A percentile compares a stretch with the other conserved stretches of the same genome.
Evolutionary conservation across 2,888 invertebrate genomes (phyloP).

Genomic region (Actias luna): DNA sequence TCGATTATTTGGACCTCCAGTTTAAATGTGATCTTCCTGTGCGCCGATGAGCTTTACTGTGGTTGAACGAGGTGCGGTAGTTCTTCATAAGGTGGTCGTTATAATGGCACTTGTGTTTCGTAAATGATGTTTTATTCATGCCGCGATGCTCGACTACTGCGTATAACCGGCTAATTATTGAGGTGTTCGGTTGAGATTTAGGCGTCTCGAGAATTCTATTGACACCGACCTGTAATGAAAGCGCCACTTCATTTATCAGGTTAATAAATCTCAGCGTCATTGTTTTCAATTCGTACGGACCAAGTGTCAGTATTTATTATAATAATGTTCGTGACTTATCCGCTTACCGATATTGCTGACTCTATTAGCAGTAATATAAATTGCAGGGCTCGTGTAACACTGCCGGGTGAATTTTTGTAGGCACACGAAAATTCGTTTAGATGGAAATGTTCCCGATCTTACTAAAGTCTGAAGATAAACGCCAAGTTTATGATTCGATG

Average conservation of each 20-base stretch:
- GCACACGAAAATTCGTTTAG: conserved; percentile 16
- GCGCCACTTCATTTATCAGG: conserved; percentile 54
- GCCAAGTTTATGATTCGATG: conserved; percentile 18
- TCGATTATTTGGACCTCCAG: conserved; percentile 37
- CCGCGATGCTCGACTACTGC: conserved; percentile 61
- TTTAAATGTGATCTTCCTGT: conserved; percentile 24
- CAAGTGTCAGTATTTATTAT: conserved; percentile 35
- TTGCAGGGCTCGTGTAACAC: conserved; percentile 7
- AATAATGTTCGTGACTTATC: conserved; percentile 36
- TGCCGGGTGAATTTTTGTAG: conserved; percentile 12
- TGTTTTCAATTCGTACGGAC: conserved; percentile 32
- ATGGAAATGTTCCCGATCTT: conserved; percentile 16
- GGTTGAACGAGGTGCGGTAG: conserved; percentile 29
- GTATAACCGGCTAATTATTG: conserved; percentile 75
- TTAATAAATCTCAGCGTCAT: conserved; percentile 42
- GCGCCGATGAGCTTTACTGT: conserved; percentile 19
- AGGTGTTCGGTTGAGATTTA: conserved; percentile 66
- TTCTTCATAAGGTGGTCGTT: conserved; percentile 42
- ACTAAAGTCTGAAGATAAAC: conserved; percentile 19
- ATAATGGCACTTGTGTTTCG: conserved; percentile 62
- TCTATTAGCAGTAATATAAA: conserved; percentile 17
- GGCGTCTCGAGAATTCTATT: conserved; percentile 38
- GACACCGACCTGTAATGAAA: conserved; percentile 42
- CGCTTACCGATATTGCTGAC: conserved; percentile 26
- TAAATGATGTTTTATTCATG: conserved; percentile 77